Conservation (phyloP, 2,113 vertebrate genomes). For the Gallinago media region DNA sequence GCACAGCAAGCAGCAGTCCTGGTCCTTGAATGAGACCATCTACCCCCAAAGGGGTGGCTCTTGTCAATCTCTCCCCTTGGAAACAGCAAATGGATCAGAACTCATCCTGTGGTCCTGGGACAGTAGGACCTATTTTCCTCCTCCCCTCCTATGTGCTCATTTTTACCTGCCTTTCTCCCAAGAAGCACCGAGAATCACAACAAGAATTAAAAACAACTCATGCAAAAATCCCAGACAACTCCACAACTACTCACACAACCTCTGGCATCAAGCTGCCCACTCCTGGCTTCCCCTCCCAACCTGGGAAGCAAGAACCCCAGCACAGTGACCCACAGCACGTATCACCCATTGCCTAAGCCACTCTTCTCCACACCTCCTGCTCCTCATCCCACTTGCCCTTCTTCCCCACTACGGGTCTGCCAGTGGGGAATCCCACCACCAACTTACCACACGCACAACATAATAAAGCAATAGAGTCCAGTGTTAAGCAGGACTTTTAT, state of each 20-base stretch:
- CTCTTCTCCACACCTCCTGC: neutral
- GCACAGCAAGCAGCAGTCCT: neutral
- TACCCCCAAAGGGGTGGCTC: neutral
- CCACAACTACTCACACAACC: neutral
- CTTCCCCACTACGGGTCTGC: neutral
- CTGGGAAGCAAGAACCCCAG: neutral
- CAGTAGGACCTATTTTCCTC: neutral
- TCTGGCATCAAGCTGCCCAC: neutral
- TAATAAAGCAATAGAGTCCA: constrained; percentile 24
- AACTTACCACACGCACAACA: neutral
- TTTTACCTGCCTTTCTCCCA: neutral
- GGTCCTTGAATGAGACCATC: neutral
- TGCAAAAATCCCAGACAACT: neutral
- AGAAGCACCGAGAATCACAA: neutral
- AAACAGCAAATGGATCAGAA: neutral
- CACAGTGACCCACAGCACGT: neutral
- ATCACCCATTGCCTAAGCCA: neutral
- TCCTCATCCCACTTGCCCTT: neutral
- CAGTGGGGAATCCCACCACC: neutral
- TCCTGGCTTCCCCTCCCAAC: neutral
- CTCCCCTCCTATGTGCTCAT: neutral
- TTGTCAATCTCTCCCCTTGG: neutral
- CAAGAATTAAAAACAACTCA: neutral
- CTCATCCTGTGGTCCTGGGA: neutral
- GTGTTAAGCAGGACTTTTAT: constrained; percentile 36